Conservation (phyloP, 2,888 invertebrate genomes). For the Anticlea derivata region DNA sequence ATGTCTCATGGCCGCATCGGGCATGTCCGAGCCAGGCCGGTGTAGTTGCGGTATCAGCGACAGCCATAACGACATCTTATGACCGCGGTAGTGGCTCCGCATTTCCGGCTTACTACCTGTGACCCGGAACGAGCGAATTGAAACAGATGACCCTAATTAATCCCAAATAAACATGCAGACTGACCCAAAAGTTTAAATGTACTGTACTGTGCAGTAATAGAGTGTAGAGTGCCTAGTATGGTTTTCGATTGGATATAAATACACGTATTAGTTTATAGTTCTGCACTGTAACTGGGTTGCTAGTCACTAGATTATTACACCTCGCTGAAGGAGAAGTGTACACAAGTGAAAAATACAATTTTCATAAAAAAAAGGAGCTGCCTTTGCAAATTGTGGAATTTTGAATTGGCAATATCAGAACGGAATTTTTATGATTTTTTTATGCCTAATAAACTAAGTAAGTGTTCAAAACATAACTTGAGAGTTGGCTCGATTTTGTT, state of each 20-base stretch:
- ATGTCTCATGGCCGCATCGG: constrained; percentile 93
- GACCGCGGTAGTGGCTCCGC: constrained; percentile 96
- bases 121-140: constrained; percentile 42
- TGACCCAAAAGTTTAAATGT: constrained; percentile 59
- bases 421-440: too few relatives aligned
- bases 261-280: constrained; percentile 25
- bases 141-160: constrained; percentile 54
- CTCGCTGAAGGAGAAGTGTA: constrained; percentile 27
- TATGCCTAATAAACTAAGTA: too few relatives aligned
- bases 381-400: too few relatives aligned
- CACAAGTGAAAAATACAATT: not conserved
- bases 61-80: constrained; percentile 96
- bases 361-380: too few relatives aligned
- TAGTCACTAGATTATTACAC: constrained; percentile 19
- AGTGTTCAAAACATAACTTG: too few relatives aligned
- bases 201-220: constrained; percentile 33
- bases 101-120: constrained; percentile 89
- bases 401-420: too few relatives aligned
- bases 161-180: constrained; percentile 38
- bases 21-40: constrained; percentile 88
- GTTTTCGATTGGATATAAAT: constrained; percentile 26
- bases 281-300: constrained; percentile 20
- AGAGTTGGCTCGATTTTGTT: too few relatives aligned
- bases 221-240: constrained; percentile 20
- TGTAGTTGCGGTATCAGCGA: constrained; percentile 96